These are phyloP conservation scores for Caenorhabditis angaria DNA, from an alignment of 2,888 invertebrate species.

Conservation along the genomic window DNA sequence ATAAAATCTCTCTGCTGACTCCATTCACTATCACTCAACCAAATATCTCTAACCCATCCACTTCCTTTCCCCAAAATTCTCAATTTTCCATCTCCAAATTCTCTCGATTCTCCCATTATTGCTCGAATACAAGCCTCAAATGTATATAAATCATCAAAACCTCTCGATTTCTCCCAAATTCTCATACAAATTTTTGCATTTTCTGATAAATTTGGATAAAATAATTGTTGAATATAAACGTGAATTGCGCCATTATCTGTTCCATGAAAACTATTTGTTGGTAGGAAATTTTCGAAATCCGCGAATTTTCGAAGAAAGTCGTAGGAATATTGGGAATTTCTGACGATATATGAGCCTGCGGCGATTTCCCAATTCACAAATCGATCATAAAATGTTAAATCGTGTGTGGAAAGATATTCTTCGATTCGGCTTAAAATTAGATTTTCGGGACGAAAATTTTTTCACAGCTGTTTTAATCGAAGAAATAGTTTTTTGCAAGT, in stretches of 20 bases:
- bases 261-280: constrained; percentile 37
- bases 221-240: constrained; percentile 28
- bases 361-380: constrained; percentile 47
- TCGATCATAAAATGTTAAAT: constrained; percentile 52
- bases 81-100: constrained; percentile 18
- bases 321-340: constrained; percentile 28
- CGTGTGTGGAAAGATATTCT: constrained; percentile 36
- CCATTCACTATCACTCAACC: constrained; percentile 60
- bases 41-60: constrained; percentile 63
- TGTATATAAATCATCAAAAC: constrained; percentile 42
- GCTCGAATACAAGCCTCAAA: constrained; percentile 57
- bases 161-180: constrained; percentile 34
- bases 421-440: constrained; percentile 41
- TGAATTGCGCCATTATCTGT: constrained; percentile 52
- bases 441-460: not conserved
- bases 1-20: constrained; percentile 59
- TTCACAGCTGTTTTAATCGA: not conserved
- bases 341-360: constrained; percentile 51
- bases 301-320: constrained; percentile 40
- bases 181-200: constrained; percentile 30
- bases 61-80: constrained; percentile 29
- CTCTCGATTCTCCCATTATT: constrained; percentile 48
- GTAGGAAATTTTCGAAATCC: constrained; percentile 40
- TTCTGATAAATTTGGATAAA: constrained; percentile 24
- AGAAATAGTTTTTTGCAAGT: too few relatives aligned